Conservation (phyloP, 53 echinoderm and acorn worm genomes). For the Temnopleurus reevesii region DNA sequence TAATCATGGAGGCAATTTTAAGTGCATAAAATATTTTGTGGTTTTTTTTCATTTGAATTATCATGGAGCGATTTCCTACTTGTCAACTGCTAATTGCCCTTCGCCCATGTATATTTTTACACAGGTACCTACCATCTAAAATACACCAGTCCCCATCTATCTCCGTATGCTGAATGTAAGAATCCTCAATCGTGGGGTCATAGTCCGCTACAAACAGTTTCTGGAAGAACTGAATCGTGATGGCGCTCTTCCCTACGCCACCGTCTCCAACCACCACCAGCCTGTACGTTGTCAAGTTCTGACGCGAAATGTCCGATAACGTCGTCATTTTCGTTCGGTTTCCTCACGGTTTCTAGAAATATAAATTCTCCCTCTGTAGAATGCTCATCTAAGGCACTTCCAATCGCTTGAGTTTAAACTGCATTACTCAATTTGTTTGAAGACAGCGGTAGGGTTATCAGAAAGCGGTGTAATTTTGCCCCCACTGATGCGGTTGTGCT, state of each 20-base stretch:
- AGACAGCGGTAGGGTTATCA: neutral
- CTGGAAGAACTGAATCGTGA: conserved; percentile 86
- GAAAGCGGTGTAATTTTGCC: neutral
- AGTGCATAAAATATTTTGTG: too few relatives aligned
- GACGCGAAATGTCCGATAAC: conserved; percentile 70
- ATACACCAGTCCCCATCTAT: conserved; percentile 82
- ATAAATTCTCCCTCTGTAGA: neutral
- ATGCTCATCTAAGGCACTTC: neutral
- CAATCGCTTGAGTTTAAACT: neutral
- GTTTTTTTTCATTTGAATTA: too few relatives aligned
- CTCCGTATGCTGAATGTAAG: conserved; percentile 77
- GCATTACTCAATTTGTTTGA: neutral
- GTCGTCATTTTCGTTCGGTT: conserved; percentile 34
- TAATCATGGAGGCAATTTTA: too few relatives aligned
- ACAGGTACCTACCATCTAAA: conserved; percentile 67
- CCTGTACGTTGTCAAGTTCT: conserved; percentile 75
- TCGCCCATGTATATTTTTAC: too few relatives aligned
- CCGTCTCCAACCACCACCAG: conserved; percentile 81
- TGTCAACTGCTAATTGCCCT: too few relatives aligned
- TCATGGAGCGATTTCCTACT: too few relatives aligned
- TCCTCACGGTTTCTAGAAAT: neutral
- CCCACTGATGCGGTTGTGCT: neutral
- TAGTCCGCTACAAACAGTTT: conserved; percentile 80
- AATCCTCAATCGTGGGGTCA: conserved; percentile 81
- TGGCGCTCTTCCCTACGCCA: conserved; percentile 81